These are phyloP conservation scores for Cyprinus carpio DNA, from an alignment of 2,113 vertebrate genomes.

Conservation along the genomic window DNA sequence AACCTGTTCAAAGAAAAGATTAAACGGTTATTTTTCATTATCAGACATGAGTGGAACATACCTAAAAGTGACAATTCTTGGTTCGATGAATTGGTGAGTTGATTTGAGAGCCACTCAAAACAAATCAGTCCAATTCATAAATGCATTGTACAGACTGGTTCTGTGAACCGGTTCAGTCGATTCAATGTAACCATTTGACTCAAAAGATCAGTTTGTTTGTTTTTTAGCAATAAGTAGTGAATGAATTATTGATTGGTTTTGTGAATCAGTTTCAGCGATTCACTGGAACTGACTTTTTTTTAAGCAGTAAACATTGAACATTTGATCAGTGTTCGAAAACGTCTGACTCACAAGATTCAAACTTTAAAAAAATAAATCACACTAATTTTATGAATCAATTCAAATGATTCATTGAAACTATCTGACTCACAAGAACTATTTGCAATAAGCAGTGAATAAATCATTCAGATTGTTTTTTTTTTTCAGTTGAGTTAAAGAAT, in stretches of 20 bases:
- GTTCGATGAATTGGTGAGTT: not conserved
- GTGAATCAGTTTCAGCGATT: not conserved
- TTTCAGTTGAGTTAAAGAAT: not conserved
- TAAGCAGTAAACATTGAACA: too few species aligned
- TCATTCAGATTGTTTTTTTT: not conserved
- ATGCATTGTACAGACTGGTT: not conserved
- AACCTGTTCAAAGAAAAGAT: not conserved
- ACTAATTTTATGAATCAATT: not conserved
- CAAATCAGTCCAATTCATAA: not conserved
- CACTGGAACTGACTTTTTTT: not conserved
- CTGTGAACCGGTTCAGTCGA: not conserved
- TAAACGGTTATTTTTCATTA: not conserved
- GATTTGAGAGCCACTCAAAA: not conserved
- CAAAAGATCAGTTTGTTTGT: not conserved
- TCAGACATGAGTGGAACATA: not conserved
- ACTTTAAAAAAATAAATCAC: not conserved
- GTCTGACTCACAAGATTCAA: not conserved
- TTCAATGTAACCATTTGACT: not conserved
- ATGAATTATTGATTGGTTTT: not conserved
- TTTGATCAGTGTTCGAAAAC: too few species aligned
- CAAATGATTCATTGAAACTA: not conserved
- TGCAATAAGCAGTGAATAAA: not conserved
- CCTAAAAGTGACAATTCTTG: not conserved
- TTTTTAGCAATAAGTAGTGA: not conserved
- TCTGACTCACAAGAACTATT: not conserved